Conservation (phyloP, 2,797 vertebrate genomes). For the Sphaeramia orbicularis region DNA sequence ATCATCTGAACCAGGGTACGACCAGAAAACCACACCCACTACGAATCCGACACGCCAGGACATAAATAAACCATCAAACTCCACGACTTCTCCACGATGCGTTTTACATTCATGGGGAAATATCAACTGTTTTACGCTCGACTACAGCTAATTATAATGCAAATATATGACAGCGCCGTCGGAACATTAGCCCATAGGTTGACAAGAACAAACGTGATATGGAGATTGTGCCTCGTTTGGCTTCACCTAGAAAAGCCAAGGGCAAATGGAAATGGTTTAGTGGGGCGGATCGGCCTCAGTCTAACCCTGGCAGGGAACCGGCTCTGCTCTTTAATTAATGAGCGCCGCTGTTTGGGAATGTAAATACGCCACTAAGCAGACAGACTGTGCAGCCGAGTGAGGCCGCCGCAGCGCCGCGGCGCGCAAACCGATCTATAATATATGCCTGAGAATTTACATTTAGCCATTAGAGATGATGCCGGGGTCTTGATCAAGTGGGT, state of each 20-base stretch:
- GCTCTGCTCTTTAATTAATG: conserved; percentile 79
- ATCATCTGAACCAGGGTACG: conserved; percentile 33
- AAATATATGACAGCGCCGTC: conserved; percentile 75
- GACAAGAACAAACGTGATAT: conserved; percentile 81
- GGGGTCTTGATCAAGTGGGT: conserved; percentile 32
- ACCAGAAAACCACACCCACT: conserved; percentile 24
- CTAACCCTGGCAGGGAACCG: conserved; percentile 70
- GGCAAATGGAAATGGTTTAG: conserved; percentile 80
- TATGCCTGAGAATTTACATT: conserved; percentile 38
- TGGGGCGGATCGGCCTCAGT: conserved; percentile 69
- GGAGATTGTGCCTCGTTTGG: conserved; percentile 72
- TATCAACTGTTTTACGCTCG: conserved; percentile 54
- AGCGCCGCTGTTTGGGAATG: conserved; percentile 64
- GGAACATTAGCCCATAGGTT: conserved; percentile 77
- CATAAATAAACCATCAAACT: conserved; percentile 42
- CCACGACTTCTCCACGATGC: conserved; percentile 26
- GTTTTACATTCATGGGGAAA: conserved; percentile 49
- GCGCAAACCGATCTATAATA: conserved; percentile 25
- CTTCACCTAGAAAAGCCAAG: conserved; percentile 75
- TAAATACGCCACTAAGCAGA: conserved; percentile 71
- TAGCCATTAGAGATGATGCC: conserved; percentile 21
- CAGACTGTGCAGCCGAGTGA: conserved; percentile 57
- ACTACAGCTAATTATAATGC: conserved; percentile 77
- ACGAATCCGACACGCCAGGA: neutral
- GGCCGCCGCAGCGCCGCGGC: conserved; percentile 44